Base-by-base conservation (phyloP, 92 coral and sea anemone species). In the Paramuricea clavata region DNA sequence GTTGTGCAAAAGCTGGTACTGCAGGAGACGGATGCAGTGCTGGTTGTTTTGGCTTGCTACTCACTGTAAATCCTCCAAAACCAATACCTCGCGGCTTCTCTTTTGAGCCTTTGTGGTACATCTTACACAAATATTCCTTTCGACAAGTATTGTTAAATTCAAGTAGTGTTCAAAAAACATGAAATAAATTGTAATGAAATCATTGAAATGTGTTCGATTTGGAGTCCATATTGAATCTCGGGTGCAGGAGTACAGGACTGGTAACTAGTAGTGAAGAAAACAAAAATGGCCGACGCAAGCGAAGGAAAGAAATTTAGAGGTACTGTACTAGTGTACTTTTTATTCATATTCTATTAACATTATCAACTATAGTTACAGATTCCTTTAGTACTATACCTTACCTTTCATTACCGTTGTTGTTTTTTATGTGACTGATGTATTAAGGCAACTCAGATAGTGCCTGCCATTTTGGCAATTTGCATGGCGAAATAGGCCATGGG, bases 61-160 rank as follows among this genome's bases (percentile, higher is more conserved):
- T 91, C 75, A 97, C 44, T 8, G 94, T 79, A 90, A 97, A 97
- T 47, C 99, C 99, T 7, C 98, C 93, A 54, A 97, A 97, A 8
- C 99, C 99, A 78, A 97, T 94, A n/a, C 99, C 99, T 61, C 95
- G 82, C 39, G 85, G 94, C 71, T 93, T 97, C 2, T 98, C 99
- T 44, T 62, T 89, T 32, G 98, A 98, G 64, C 99, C 99, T 74
- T 91, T 94, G 56, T 93, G 93, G 67, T 87, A 97, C 98, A 94
- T 97, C 41, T 74, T 43, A 67, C 22, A 47, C 28, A 28, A 42
- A n/a, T n/a, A 26, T 32, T 33, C 61, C 69, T 31, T 41, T 60
- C 3, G 9, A 81, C 34, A 25, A 21, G 19, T 2, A 6, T 11
- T 9, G 50, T 15, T 31, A n/a, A 52, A 52, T 22, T 16, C 1